These are phyloP conservation scores for Halocaridina rubra DNA, from an alignment of 2,888 invertebrate species.

Conservation along the genomic window DNA sequence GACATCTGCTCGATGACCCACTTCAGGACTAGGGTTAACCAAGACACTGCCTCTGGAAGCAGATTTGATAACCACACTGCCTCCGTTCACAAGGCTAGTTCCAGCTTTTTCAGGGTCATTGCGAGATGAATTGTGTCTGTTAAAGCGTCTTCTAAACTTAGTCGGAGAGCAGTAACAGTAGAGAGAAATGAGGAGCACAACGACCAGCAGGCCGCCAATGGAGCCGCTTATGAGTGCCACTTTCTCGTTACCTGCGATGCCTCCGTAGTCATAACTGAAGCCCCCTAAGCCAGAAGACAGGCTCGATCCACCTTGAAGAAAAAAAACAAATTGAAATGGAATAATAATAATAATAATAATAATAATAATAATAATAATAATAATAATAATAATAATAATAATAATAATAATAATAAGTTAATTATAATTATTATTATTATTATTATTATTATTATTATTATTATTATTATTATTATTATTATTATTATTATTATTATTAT, in stretches of 20 bases:
- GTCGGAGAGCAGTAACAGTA: constrained; percentile 59
- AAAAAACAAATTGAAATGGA: no score
- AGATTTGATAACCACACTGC: constrained; percentile 52
- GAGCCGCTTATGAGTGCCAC: constrained; percentile 55
- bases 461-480: no score
- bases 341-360: no score
- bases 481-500: no score
- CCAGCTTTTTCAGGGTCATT: constrained; percentile 35
- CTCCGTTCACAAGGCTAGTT: constrained; percentile 50
- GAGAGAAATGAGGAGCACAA: constrained; percentile 43
- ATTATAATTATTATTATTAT: no score
- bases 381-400: no score
- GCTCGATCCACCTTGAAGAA: not conserved
- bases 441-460: no score
- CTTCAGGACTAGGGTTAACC: constrained; percentile 26
- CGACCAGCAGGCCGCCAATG: constrained; percentile 53
- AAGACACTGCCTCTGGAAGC: constrained; percentile 51
- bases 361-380: no score
- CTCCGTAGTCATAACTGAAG: constrained; percentile 25
- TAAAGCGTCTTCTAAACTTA: constrained; percentile 35
- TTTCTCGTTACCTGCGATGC: constrained; percentile 38
- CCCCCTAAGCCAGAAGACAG: constrained; percentile 44
- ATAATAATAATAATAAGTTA: no score
- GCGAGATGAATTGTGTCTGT: constrained; percentile 28
- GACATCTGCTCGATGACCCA: not conserved